phyloP scores from a whole-genome alignment of 2,888 invertebrate species.

The Asteroscopus sphinx region DNA sequence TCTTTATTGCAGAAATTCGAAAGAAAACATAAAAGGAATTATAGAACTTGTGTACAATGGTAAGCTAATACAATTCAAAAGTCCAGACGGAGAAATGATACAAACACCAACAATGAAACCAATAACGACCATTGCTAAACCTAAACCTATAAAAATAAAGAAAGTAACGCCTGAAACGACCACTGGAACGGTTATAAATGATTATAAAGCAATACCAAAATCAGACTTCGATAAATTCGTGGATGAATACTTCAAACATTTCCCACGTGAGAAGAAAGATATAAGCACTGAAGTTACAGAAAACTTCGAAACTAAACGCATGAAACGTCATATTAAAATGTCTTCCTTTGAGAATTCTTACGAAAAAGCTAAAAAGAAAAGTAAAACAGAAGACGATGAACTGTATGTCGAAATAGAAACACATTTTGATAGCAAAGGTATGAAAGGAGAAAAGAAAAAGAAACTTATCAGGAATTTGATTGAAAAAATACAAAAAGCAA shows the following conservation, averaged over 20 bases:
- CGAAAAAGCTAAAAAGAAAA: conserved; percentile 51
- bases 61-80: conserved; percentile 66
- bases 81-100: conserved; percentile 17
- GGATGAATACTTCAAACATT: conserved; percentile 64
- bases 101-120: conserved; percentile 10
- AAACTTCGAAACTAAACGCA: conserved; percentile 59
- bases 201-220: conserved; percentile 45
- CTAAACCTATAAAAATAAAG: conserved; percentile 5
- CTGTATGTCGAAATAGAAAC: conserved; percentile 85
- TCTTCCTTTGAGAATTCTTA: conserved; percentile 51
- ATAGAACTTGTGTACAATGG: conserved; percentile 78
- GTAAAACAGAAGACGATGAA: conserved; percentile 74
- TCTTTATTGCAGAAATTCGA: conserved; percentile 63
- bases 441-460: conserved; percentile 79
- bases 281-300: conserved; percentile 35
- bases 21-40: conserved; percentile 71
- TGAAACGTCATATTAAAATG: conserved; percentile 77
- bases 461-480: conserved; percentile 76
- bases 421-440: conserved; percentile 80
- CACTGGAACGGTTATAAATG: conserved; percentile 12
- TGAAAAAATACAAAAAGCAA: conserved; percentile 80
- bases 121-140: conserved; percentile 3
- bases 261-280: conserved; percentile 33
- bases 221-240: conserved; percentile 64
- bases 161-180: conserved; percentile 6